These are phyloP conservation scores for Enteromius anoplus DNA, from an alignment of 2,797 vertebrate genomes.

Conservation along the genomic window DNA sequence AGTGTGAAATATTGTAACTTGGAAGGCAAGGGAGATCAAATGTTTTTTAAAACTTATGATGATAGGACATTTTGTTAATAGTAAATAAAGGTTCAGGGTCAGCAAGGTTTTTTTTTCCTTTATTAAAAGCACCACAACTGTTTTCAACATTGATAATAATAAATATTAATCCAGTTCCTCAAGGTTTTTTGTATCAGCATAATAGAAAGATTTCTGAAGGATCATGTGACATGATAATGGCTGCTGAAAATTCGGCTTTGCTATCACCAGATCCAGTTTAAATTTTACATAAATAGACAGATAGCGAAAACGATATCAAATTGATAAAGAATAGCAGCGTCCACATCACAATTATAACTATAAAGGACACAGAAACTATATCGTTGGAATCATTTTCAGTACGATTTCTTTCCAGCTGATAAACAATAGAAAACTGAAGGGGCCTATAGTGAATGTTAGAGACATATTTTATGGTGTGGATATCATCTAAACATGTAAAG, in stretches of 20 bases:
- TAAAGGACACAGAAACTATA: not conserved
- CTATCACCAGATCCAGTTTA: not conserved
- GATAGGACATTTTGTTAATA: too few relatives aligned
- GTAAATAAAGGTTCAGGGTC: too few relatives aligned
- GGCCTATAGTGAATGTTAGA: not conserved
- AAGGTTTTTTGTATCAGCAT: not conserved
- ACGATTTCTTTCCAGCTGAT: too few relatives aligned
- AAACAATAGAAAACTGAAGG: too few relatives aligned
- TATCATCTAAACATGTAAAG: not conserved
- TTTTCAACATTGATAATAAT: not conserved
- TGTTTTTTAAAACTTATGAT: not conserved
- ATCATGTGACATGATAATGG: not conserved
- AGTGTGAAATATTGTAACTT: not conserved
- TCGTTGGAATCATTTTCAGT: too few relatives aligned
- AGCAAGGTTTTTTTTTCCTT: not conserved
- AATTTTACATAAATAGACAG: not conserved
- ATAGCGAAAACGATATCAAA: too few relatives aligned
- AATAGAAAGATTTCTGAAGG: not conserved
- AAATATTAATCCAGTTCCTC: not conserved
- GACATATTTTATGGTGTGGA: not conserved
- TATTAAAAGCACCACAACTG: not conserved
- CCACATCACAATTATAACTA: not conserved
- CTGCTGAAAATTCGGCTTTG: not conserved
- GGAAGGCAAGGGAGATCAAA: not conserved
- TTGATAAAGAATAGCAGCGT: not conserved